These are phyloP conservation scores for Autographa gamma DNA, from an alignment of 2,888 invertebrate genomes.

Conservation along the genomic window DNA sequence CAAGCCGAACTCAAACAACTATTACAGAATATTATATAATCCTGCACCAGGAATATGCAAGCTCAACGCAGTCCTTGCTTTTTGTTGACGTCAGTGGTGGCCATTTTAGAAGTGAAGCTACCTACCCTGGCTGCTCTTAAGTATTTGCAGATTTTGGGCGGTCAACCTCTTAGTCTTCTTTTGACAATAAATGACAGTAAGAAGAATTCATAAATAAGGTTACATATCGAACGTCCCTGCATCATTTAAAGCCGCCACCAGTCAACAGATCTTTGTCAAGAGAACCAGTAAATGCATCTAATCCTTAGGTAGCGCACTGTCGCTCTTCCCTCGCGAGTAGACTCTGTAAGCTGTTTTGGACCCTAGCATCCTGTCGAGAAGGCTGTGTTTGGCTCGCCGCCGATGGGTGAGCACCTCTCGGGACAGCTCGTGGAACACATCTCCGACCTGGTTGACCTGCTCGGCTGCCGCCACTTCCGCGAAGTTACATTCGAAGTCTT, in stretches of 20 bases:
- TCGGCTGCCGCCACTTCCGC: slow-evolving; percentile 96
- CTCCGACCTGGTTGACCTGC: slow-evolving; percentile 95
- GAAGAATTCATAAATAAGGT: no score
- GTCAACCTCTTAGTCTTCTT: no score
- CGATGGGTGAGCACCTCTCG: slow-evolving; percentile 94
- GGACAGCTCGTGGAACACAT: slow-evolving; percentile 95
- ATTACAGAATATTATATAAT: not conserved
- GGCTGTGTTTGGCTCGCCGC: slow-evolving; percentile 95
- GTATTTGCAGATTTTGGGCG: no score
- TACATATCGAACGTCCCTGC: no score
- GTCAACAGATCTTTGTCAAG: slow-evolving; percentile 14
- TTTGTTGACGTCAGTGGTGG: not conserved
- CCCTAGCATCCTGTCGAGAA: slow-evolving; percentile 95
- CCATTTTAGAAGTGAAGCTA: not conserved
- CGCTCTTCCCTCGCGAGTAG: slow-evolving; percentile 96
- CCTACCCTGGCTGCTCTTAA: no score
- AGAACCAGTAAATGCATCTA: slow-evolving; percentile 68
- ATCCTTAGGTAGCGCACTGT: slow-evolving; percentile 96
- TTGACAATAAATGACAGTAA: no score
- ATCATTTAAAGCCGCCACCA: no score
- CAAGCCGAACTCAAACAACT: not conserved
- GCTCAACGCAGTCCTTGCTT: not conserved
- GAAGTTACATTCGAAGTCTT: slow-evolving; percentile 96
- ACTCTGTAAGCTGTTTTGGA: slow-evolving; percentile 91
- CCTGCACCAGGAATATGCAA: not conserved